A percentile compares a stretch with the other conserved stretches of the same genome.
phyloP scores from a whole-genome alignment of 2,113 vertebrate genomes.

The Malurus alboscapulatus region DNA sequence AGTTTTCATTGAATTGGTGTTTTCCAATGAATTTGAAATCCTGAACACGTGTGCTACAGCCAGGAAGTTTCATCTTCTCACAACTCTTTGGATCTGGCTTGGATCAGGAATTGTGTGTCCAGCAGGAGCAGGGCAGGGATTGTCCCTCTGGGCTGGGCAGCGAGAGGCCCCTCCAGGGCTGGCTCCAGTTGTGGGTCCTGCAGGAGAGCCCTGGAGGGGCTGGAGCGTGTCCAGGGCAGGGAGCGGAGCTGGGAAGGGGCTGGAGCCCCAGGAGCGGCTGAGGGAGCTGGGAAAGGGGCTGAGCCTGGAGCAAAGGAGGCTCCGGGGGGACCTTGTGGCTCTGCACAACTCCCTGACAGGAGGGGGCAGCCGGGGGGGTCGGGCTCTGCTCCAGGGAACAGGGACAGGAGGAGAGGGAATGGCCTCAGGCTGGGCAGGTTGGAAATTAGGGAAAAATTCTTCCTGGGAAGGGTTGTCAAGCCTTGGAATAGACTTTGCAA shows the following conservation, averaged over 20 bases:
- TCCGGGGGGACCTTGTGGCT: too few species aligned
- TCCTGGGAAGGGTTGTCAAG: fast-evolving
- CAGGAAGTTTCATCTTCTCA: background rate
- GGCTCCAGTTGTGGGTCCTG: background rate
- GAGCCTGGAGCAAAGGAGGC: too few species aligned
- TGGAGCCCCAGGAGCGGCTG: background rate
- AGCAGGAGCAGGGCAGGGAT: background rate
- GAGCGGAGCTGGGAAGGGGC: background rate
- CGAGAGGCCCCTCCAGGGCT: background rate
- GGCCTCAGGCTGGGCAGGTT: background rate
- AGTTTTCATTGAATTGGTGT: background rate
- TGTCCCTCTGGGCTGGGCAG: background rate
- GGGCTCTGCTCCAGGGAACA: background rate
- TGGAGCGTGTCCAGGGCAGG: background rate
- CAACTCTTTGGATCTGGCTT: background rate
- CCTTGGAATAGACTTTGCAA: background rate
- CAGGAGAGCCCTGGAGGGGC: background rate
- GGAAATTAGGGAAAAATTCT: background rate
- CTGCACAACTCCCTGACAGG: too few species aligned
- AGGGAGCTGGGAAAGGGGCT: too few species aligned
- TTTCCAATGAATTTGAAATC: background rate
- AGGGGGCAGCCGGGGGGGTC: background rate
- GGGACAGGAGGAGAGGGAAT: background rate
- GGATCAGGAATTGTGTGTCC: background rate
- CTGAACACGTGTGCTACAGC: fast-evolving